phyloP scores from a whole-genome alignment of 2,113 vertebrate genomes.

The Brachionichthys hirsutus region DNA sequence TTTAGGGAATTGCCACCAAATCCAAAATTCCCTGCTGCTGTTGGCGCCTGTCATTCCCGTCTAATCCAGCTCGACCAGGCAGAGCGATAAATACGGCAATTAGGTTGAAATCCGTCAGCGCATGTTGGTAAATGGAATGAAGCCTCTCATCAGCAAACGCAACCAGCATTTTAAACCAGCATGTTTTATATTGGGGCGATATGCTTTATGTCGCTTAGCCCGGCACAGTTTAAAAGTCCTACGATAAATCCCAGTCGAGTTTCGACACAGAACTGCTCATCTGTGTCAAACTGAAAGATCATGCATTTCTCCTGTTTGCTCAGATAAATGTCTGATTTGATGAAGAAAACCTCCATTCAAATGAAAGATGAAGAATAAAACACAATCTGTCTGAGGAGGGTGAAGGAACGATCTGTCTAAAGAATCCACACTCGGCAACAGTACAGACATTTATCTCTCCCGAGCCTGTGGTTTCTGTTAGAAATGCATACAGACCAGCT shows the following conservation, averaged over 20 bases:
- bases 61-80: slow-evolving; percentile 28
- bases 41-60: slow-evolving; percentile 43
- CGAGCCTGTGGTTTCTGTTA: slow-evolving; percentile 1
- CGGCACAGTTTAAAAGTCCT: background rate
- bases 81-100: slow-evolving; percentile 54
- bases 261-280: slow-evolving; percentile 2
- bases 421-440: slow-evolving; percentile 12
- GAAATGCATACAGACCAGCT: slow-evolving; percentile 29
- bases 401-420: background rate
- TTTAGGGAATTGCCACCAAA: slow-evolving; percentile 23
- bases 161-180: slow-evolving; percentile 11
- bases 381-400: background rate
- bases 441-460: slow-evolving; percentile 13
- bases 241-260: slow-evolving; percentile 2
- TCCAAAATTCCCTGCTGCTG: slow-evolving; percentile 39
- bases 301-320: slow-evolving; percentile 4
- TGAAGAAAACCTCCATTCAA: slow-evolving; percentile 11
- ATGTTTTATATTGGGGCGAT: slow-evolving; percentile 5
- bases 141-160: slow-evolving; percentile 37
- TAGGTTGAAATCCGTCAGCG: slow-evolving; percentile 39
- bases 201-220: slow-evolving; percentile 11
- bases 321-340: slow-evolving; percentile 9
- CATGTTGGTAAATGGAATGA: slow-evolving; percentile 50
- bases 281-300: background rate
- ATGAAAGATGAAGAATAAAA: slow-evolving; percentile 20